Evolutionary conservation across 2,797 vertebrate species (phyloP), one percentile per base, ranked within the genome.

Genomic region (Odontamblyopus lacepedii): DNA sequence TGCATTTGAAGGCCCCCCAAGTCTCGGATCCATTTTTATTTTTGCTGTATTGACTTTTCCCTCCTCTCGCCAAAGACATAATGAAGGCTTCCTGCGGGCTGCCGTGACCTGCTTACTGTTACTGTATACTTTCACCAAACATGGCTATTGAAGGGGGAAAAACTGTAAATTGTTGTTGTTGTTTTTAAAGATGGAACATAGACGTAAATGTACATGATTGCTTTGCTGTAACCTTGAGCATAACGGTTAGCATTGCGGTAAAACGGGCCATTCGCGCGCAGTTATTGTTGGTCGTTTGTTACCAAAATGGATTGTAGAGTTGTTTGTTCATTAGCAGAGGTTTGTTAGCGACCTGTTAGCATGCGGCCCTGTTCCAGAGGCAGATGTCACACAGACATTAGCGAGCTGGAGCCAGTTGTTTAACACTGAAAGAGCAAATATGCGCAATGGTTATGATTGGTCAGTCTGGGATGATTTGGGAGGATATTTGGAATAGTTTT

Each of bases 301-400:
- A 85, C 83, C 79, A 83, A 88, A 91, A 90, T 84, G 86, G 85
- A 81, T 84, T 84, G 73, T 75, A 68, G 81, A 79, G 87, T 85
- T 74, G 89, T 87, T 88, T 86, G 85, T 88, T 85, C 86, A 90
- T 91, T 90, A 89, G 76, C 59, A 68, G 74, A 81, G 84, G 73
- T 88, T 91, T 90, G 86, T 89, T 87, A 85, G 78, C 87, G 85
- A 83, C 82, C 82, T 86, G 89, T 91, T 83, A 89, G 86, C 89
- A 82, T 67, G 85, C 81, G 68, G 85, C 84, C 76, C 59, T 80
- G 79, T 88, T 86, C 77, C 86, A 65, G 70, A 80, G 88, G 88
- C 91, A 91, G 90, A 85, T 91, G 91, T 87, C 89, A 82, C 93
- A 85, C 88, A 80, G 78, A 87, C 94, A 94, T 96, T 95, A 95